phyloP scores from a whole-genome alignment of 2,888 invertebrate species.

The Leptinotarsa peninsularis region DNA sequence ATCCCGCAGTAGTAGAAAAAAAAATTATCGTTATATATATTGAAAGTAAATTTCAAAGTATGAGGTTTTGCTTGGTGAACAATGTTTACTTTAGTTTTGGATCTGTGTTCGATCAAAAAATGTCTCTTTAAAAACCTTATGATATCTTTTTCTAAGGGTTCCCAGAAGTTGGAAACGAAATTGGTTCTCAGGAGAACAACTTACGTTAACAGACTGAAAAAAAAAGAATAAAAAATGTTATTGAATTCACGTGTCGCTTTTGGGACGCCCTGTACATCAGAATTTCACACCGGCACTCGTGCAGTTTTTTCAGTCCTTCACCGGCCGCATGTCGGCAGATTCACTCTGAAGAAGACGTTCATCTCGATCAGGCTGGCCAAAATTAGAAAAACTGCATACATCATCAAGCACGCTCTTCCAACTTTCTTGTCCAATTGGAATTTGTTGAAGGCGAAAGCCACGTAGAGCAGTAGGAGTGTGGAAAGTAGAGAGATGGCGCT shows the following conservation, averaged over 20 bases:
- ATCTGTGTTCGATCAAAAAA: too few species aligned
- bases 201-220: not conserved
- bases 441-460: conserved; percentile 87
- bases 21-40: too few species aligned
- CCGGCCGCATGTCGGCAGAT: conserved; percentile 81
- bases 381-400: conserved; percentile 89
- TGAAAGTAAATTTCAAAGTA: too few species aligned
- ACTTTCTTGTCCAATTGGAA: conserved; percentile 89
- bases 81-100: too few species aligned
- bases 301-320: conserved; percentile 27
- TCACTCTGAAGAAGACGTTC: conserved; percentile 92
- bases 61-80: too few species aligned
- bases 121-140: too few species aligned
- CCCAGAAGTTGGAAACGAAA: too few species aligned
- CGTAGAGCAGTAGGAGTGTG: conserved; percentile 85
- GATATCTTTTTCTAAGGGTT: too few species aligned
- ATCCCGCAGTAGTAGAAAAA: too few species aligned
- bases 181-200: too few species aligned
- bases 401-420: conserved; percentile 84
- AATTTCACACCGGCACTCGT: conserved; percentile 20
- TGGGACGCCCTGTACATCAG: not conserved
- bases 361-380: conserved; percentile 91
- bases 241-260: conserved; percentile 1
- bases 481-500: conserved; percentile 90
- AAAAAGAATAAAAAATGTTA: not conserved